Conservation (phyloP, 1,140 invertebrate species). For the Oryctes rhinoceros region DNA sequence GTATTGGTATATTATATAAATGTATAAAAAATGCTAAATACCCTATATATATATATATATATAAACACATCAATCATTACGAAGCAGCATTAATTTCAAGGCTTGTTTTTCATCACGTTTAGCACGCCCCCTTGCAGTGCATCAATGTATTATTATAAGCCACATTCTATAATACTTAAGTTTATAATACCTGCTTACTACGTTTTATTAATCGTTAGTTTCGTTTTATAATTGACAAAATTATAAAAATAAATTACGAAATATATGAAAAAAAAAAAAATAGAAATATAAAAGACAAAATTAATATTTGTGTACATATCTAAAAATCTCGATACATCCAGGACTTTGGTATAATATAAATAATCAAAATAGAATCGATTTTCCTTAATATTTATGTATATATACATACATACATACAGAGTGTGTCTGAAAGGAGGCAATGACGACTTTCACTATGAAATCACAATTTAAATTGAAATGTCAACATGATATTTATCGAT, state of each 20-base stretch:
- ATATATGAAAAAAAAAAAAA: neutral
- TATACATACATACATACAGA: too few relatives aligned
- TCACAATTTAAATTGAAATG: too few relatives aligned
- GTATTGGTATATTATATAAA: neutral
- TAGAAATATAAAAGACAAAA: neutral
- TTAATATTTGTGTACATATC: neutral
- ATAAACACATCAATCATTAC: neutral
- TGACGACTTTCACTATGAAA: too few relatives aligned
- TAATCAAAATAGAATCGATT: neutral
- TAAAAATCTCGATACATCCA: neutral
- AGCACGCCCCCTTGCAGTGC: neutral
- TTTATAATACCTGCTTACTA: neutral
- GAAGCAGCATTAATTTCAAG: too few relatives aligned
- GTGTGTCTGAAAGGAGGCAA: too few relatives aligned
- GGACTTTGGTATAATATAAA: constrained; percentile 15
- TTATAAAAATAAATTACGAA: constrained; percentile 4
- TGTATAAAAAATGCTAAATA: constrained; percentile 26
- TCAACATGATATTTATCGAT: too few relatives aligned
- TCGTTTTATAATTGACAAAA: neutral
- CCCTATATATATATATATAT: neutral
- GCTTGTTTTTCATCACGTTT: neutral
- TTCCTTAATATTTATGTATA: too few relatives aligned
- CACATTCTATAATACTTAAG: neutral
- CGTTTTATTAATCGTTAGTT: neutral
- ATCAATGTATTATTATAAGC: neutral